Conservation (phyloP, 2,113 vertebrate species). For the Clarias macrocephalus region DNA sequence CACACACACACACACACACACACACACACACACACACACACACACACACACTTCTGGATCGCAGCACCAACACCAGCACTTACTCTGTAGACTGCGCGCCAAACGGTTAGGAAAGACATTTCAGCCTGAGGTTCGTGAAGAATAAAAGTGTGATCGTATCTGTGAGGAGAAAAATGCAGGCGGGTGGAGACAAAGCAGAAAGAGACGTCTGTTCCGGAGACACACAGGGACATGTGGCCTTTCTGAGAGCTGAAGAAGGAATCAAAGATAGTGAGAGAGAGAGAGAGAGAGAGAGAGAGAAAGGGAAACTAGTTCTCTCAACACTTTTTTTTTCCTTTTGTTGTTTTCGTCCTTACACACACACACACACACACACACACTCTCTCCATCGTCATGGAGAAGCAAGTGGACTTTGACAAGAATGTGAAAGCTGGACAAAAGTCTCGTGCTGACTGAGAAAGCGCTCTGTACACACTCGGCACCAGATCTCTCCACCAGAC, state of each 20-base stretch:
- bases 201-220: background rate
- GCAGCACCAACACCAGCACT: no score
- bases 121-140: no score
- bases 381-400: conserved; percentile 17
- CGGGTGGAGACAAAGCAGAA: background rate
- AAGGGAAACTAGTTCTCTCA: background rate
- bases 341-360: no score
- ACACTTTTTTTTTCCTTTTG: no score
- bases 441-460: background rate
- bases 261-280: background rate
- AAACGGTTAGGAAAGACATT: background rate
- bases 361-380: background rate
- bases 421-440: conserved; percentile 5
- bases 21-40: no score
- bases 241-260: background rate
- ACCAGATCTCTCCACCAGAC: background rate
- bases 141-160: background rate
- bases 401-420: background rate
- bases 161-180: background rate
- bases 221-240: background rate
- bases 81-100: background rate
- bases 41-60: no score
- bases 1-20: no score
- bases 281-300: background rate
- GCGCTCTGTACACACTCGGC: background rate